Evolutionary conservation across 2,797 vertebrate genomes (phyloP).

Genomic region (Yasuhikotakia modesta): DNA sequence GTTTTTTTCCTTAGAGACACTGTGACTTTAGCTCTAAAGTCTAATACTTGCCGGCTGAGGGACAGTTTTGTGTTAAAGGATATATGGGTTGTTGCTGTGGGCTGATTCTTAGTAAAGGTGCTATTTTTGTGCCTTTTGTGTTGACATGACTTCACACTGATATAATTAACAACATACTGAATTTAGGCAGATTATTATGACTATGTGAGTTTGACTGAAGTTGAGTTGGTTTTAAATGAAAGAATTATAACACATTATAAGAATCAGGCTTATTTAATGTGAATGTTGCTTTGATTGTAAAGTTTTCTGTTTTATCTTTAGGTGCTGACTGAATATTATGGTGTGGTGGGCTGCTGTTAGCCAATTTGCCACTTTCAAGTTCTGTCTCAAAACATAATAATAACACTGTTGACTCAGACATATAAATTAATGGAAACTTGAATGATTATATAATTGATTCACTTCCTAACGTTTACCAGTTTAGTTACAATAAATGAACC

Average conservation of each 20-base stretch:
- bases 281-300: no score
- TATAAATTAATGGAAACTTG: not conserved
- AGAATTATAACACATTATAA: not conserved
- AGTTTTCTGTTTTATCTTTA: no score
- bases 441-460: not conserved
- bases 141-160: not conserved
- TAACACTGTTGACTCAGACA: no score
- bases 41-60: constrained; percentile 18
- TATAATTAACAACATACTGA: not conserved
- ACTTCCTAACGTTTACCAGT: not conserved
- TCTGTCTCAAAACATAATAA: no score
- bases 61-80: constrained; percentile 29
- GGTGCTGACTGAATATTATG: no score
- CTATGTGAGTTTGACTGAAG: not conserved
- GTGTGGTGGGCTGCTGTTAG: no score
- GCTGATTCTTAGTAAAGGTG: constrained; percentile 7
- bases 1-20: constrained; percentile 43
- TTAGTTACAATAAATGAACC: not conserved
- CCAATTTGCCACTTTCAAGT: no score
- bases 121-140: constrained; percentile 6
- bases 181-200: not conserved
- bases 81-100: constrained; percentile 11
- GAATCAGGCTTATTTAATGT: not conserved
- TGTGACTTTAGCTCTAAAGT: constrained; percentile 30
- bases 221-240: not conserved